phyloP scores from a whole-genome alignment of 1,140 invertebrate genomes.

The Helicoverpa zea region DNA sequence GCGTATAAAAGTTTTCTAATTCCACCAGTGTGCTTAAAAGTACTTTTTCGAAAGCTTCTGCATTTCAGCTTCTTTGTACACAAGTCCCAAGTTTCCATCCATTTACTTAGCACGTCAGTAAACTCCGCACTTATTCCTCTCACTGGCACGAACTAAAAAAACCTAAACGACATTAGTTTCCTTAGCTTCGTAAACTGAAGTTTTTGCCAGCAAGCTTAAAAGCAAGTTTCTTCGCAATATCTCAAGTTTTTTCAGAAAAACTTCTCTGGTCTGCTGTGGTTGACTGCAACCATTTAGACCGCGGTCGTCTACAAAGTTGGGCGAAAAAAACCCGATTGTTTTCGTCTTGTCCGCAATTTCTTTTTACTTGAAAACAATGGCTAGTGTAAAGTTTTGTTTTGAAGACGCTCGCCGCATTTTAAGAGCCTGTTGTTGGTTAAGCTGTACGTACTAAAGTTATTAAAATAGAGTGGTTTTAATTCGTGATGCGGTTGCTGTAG shows the following conservation, averaged over 20 bases:
- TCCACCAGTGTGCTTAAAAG: too few species aligned
- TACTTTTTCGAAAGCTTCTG: background rate
- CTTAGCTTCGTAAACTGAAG: conserved; percentile 4
- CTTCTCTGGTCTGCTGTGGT: conserved; percentile 5
- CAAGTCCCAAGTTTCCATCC: background rate
- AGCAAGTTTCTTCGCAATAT: background rate
- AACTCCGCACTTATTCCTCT: background rate
- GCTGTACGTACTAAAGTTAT: conserved; percentile 19
- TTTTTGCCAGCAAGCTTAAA: conserved; percentile 11
- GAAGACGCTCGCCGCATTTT: conserved; percentile 4
- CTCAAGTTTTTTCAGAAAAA: conserved; percentile 9
- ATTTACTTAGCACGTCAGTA: background rate
- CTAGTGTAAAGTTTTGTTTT: conserved; percentile 13
- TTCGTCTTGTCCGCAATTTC: conserved; percentile 21
- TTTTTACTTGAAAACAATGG: conserved; percentile 29
- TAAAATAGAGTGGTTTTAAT: conserved; percentile 23
- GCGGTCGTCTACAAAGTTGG: conserved; percentile 16
- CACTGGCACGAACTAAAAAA: background rate
- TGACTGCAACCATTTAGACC: conserved; percentile 23
- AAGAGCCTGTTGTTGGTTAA: background rate
- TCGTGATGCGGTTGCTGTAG: background rate
- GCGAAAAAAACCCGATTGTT: conserved; percentile 8
- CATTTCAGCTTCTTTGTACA: background rate
- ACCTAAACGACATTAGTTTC: background rate
- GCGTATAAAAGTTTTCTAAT: too few species aligned